Evolutionary conservation across 2,888 invertebrate species (phyloP), one percentile per base, ranked within the genome.

Genomic region (Thymelicus lineola): DNA sequence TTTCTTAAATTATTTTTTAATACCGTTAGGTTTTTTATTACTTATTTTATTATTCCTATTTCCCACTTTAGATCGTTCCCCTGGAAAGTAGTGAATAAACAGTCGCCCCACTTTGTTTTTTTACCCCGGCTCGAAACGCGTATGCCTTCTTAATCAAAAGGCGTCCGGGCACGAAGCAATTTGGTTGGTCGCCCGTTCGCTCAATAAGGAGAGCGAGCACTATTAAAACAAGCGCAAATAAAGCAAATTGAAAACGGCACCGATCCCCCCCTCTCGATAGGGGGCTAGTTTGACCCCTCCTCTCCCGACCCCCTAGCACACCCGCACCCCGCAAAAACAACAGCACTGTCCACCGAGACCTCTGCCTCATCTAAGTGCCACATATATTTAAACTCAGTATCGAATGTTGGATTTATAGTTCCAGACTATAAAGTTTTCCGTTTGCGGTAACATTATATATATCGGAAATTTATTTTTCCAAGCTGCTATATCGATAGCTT

Each of bases 161-260:
- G 87, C 91, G 90, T 83, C 85, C 88, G 85, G 83, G 91, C 91
- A 92, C 91, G 91, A 91, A 91, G 88, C 91, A 93, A 92, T 93
- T 92, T 91, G 90, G 90, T 82, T 86, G 87, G 83, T 86, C 87
- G 84, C 84, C 87, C 86, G 85, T 83, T 84, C 85, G 82, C 84
- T 87, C 91, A 92, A 93, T 91, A 92, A 92, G 90, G 86, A 90
- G 86, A 89, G 85, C 86, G 87, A 86, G 86, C 87, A 89, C 93
- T 91, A 93, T 93, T 93, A 92, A 93, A 93, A 92, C 93, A 91
- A 90, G 90, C 87, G 88, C 91, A 93, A 93, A 93, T 91, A 93
- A 90, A 91, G 89, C 90, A 92, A 92, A 93, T 93, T 93, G 92
- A 93, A 93, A 92, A 90, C 86, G 90, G 87, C 84, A 88, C 88